phyloP scores from a whole-genome alignment of 2,888 invertebrate genomes.

The Atethmia centrago region DNA sequence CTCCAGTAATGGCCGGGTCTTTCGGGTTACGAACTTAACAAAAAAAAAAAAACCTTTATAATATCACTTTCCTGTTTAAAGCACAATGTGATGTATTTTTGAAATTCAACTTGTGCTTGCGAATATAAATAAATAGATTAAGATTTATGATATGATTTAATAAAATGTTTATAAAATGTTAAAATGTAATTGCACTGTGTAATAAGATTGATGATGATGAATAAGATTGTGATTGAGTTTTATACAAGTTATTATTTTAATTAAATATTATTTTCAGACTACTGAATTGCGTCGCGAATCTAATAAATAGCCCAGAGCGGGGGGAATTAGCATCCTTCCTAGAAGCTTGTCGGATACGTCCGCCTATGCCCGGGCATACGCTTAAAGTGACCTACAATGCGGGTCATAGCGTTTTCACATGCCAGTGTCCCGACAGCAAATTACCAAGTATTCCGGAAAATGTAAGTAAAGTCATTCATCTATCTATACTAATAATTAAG shows the following conservation, averaged over 20 bases:
- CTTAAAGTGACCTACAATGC: constrained; percentile 83
- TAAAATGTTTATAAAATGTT: neutral
- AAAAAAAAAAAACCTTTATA: neutral
- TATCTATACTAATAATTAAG: no score
- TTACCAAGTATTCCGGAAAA: constrained; percentile 99
- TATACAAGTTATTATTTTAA: no score
- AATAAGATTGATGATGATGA: no score
- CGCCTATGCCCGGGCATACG: constrained; percentile 85
- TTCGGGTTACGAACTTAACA: neutral
- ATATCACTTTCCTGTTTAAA: neutral
- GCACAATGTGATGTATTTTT: neutral
- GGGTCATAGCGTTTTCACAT: constrained; percentile 85
- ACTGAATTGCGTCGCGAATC: constrained; percentile 95
- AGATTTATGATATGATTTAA: neutral
- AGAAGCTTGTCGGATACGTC: constrained; percentile 83
- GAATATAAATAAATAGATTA: neutral
- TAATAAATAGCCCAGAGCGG: constrained; percentile 90
- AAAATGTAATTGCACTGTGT: neutral
- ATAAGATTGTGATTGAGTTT: neutral
- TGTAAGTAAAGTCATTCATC: constrained; percentile 91
- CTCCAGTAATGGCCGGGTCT: no score
- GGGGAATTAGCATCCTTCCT: constrained; percentile 82
- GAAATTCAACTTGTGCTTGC: neutral
- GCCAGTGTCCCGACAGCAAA: constrained; percentile 95
- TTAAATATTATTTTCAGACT: constrained; percentile 90